These are phyloP conservation scores for Ranitomeya variabilis DNA, from an alignment of 2,113 vertebrate genomes.

Conservation along the genomic window DNA sequence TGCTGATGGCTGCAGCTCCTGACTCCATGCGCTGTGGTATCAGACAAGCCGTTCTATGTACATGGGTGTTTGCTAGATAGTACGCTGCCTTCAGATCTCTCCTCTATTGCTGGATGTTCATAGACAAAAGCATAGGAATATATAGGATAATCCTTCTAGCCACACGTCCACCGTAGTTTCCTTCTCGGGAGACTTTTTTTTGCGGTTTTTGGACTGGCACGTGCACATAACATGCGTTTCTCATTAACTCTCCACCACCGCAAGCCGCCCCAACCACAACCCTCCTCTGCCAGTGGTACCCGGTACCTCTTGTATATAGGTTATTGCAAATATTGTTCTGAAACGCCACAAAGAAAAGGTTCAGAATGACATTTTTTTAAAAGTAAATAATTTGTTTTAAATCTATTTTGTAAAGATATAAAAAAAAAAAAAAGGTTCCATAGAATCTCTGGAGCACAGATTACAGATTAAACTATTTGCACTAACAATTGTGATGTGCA, in stretches of 20 bases:
- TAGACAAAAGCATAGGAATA: constrained; percentile 20
- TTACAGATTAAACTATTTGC: constrained; percentile 82
- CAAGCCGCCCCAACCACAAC: constrained; percentile 74
- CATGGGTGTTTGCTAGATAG: constrained; percentile 26
- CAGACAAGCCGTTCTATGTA: constrained; percentile 3
- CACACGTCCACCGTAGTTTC: background rate
- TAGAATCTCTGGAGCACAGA: constrained; percentile 89
- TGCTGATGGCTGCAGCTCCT: background rate
- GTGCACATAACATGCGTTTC: constrained; percentile 23
- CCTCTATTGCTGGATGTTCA: constrained; percentile 6
- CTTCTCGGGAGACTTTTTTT: background rate
- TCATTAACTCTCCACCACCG: constrained; percentile 67
- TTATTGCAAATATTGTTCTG: constrained; percentile 88
- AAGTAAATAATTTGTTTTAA: constrained; percentile 87
- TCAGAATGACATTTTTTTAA: constrained; percentile 84
- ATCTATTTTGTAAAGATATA: constrained; percentile 94
- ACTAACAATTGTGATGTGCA: constrained; percentile 92
- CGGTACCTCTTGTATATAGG: constrained; percentile 86
- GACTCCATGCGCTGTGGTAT: background rate
- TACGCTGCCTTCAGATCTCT: constrained; percentile 25
- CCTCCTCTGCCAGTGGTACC: constrained; percentile 82
- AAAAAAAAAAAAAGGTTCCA: constrained; percentile 68
- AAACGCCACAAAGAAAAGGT: constrained; percentile 76
- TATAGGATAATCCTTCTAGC: constrained; percentile 13
- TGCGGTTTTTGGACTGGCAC: background rate